phyloP scores from a whole-genome alignment of 2,113 vertebrate species.

The Ictidomys tridecemlineatus region DNA sequence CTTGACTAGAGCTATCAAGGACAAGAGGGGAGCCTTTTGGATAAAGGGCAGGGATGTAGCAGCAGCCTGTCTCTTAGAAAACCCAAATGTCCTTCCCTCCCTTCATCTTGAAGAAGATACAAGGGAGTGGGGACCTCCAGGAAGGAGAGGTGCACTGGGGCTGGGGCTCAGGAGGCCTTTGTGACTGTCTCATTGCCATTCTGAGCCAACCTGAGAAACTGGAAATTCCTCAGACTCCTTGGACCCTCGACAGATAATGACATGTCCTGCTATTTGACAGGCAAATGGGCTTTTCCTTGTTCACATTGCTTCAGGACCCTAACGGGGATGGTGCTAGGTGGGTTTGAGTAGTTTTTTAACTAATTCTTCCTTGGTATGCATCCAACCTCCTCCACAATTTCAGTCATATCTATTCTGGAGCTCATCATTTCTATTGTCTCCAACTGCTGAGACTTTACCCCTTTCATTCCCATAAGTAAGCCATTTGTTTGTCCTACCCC shows the following conservation, averaged over 20 bases:
- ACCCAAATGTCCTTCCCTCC: neutral
- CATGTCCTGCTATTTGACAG: neutral
- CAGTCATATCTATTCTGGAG: neutral
- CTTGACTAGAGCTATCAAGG: neutral
- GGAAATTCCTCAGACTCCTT: neutral
- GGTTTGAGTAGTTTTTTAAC: neutral
- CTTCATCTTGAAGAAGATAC: neutral
- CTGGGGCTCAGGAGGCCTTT: neutral
- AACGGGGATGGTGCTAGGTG: neutral
- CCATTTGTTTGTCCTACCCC: neutral
- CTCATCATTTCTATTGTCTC: neutral
- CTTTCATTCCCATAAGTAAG: neutral
- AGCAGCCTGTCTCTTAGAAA: no score
- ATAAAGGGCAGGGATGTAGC: neutral
- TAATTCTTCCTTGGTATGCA: neutral
- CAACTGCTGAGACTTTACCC: neutral
- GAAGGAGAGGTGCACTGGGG: fast-evolving
- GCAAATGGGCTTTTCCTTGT: neutral
- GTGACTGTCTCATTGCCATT: neutral
- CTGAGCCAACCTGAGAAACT: neutral
- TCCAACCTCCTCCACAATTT: neutral
- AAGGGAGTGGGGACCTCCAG: neutral
- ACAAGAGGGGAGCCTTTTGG: neutral
- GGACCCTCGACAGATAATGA: neutral
- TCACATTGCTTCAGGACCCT: neutral